Evolutionary conservation across 1,140 invertebrate genomes (phyloP), one percentile per base, ranked within the genome.

Genomic region (Euglossa dilemma): DNA sequence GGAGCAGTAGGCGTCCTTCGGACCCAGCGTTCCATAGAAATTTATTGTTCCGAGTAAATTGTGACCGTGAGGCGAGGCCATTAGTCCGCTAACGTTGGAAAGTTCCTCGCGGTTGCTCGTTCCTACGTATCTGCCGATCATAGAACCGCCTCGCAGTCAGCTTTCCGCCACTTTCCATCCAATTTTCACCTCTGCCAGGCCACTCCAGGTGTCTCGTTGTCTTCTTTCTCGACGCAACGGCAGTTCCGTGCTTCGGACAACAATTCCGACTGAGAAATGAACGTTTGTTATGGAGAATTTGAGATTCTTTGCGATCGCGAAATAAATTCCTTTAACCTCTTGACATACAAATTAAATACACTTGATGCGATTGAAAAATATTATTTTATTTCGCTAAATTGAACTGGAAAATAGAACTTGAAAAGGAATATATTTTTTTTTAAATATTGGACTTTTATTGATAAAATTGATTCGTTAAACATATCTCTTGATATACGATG

Each of bases 11-110:
- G 25, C 50, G 47, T 54, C 69, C 50, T 71, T 71, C 69, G 25
- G 36, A 36, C 47, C 25, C 20, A 36, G 54, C 69, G 69, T 71
- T 71, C 69, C 25, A 36, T 71, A 71, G 0, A 56, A 54, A 71
- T 54, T 54, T 71, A 71, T 71, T 36, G 69, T 54, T 54, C n/a
- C 50, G 25, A 9, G 50, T 6, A 54, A 54, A 71, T 54, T 52
- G 25, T 71, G 20, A 56, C 69, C n/a, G 16, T 52, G 50, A 71
- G 20, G 50, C 18, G 18, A 54, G 47, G 25, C 69, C 47, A 52
- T 52, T 71, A 28, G 25, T 54, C 6, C 28, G 47, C 18, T 16
- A 71, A 20, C 50, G 69, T 36, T 67, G 66, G 57, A 67, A 67
- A 67, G 36, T 45, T 64, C 18, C 18, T 64, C 6, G 52, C 14